Percentiles rank a stretch among this genome's conserved stretches.
phyloP scores from a whole-genome alignment of 2,113 vertebrate species.

The Myrmecobius fasciatus region DNA sequence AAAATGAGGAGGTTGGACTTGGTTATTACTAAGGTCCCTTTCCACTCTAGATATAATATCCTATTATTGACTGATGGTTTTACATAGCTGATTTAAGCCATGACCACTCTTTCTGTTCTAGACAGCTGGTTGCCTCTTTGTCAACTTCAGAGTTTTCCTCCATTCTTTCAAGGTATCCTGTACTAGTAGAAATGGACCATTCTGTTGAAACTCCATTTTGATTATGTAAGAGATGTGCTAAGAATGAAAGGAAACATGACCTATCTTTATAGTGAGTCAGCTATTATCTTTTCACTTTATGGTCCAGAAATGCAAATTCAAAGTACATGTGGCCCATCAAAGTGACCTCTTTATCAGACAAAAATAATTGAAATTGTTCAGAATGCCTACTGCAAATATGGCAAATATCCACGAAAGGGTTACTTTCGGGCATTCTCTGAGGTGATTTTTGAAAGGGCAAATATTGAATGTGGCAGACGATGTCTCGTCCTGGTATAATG shows the following conservation, averaged over 20 bases:
- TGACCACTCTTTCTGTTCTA: not conserved
- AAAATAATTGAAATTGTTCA: constrained; percentile 20
- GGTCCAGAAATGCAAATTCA: constrained; percentile 22
- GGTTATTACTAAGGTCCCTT: not conserved
- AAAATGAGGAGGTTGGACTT: not conserved
- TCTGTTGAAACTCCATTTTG: not conserved
- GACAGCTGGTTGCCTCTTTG: not conserved
- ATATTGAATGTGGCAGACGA: constrained; percentile 27
- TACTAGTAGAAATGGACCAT: not conserved
- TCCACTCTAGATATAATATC: not conserved
- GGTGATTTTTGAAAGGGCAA: constrained; percentile 41
- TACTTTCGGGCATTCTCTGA: not conserved
- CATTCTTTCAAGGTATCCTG: not conserved
- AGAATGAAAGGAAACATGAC: constrained; percentile 9
- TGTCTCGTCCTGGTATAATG: constrained; percentile 39
- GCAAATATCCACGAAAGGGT: not conserved
- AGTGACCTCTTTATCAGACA: constrained; percentile 22
- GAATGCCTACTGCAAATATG: not conserved
- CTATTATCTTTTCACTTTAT: constrained; percentile 25
- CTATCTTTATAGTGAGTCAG: constrained; percentile 24
- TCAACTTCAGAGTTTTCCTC: not conserved
- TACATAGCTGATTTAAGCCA: not conserved
- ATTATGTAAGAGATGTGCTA: not conserved
- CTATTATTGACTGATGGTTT: not conserved
- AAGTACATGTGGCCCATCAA: not conserved